Evolutionary conservation across 2,113 vertebrate species (phyloP).

Genomic region (Eudyptes chrysolophus): DNA sequence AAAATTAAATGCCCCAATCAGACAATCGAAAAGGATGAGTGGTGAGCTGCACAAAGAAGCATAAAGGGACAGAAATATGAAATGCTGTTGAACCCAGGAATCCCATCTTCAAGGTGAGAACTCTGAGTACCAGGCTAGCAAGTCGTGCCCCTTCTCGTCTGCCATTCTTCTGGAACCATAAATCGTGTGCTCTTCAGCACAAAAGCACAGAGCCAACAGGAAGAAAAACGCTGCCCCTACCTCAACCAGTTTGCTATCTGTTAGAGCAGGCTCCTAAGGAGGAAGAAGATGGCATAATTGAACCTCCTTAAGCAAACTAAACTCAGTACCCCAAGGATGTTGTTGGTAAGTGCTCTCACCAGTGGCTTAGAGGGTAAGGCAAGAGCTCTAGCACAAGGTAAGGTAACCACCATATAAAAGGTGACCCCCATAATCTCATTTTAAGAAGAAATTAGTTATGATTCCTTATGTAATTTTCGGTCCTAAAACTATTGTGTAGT

Average conservation of each 20-base stretch:
- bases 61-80: neutral
- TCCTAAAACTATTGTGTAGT: neutral
- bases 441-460: neutral
- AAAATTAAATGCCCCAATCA: neutral
- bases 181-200: neutral
- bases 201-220: neutral
- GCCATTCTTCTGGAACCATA: neutral
- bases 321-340: neutral
- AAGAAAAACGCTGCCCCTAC: neutral
- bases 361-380: neutral
- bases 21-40: neutral
- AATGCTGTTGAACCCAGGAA: neutral
- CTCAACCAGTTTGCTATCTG: neutral
- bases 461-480: neutral
- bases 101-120: neutral
- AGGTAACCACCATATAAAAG: neutral
- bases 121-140: neutral
- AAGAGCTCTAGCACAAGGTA: neutral
- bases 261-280: neutral
- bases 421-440: neutral
- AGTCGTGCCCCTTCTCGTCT: constrained; percentile 3
- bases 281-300: neutral
- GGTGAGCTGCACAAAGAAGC: neutral
- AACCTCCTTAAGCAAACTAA: neutral
- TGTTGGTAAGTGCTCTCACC: neutral